Evolutionary conservation across 2,113 vertebrate species (phyloP).

Genomic region (Saguinus midas): DNA sequence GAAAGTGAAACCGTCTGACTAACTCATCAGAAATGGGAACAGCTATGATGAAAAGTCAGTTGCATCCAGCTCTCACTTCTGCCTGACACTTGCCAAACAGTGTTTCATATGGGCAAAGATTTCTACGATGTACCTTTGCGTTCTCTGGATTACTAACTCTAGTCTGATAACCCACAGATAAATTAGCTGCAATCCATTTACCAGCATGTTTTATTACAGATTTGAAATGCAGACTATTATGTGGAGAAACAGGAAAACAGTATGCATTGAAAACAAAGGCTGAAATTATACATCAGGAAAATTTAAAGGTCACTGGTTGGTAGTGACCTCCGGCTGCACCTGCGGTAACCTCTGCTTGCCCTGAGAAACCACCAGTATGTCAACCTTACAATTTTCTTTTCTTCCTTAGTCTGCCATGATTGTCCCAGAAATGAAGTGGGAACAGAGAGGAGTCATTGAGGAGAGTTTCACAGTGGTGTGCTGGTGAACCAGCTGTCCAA

Average conservation of each 20-base stretch:
- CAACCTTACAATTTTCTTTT: background rate
- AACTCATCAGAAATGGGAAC: background rate
- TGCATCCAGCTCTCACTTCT: background rate
- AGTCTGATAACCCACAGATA: background rate
- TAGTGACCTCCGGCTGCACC: background rate
- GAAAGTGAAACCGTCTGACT: background rate
- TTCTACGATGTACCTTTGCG: background rate
- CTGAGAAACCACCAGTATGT: background rate
- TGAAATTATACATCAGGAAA: background rate
- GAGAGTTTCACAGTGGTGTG: background rate
- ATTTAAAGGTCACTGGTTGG: background rate
- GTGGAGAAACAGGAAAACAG: background rate
- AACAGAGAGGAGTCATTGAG: background rate
- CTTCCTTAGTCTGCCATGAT: background rate
- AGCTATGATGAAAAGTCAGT: background rate
- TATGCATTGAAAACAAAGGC: background rate
- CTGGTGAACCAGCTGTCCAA: background rate
- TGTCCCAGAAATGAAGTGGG: background rate
- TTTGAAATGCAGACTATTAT: background rate
- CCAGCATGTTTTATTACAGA: slow-evolving; percentile 45
- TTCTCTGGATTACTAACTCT: background rate
- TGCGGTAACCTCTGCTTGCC: background rate
- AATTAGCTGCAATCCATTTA: background rate
- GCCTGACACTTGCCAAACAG: background rate
- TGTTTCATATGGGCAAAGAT: background rate